Percentiles rank a stretch among this genome's conserved stretches.
Conservation (phyloP, 37 sponge, comb jelly and placozoan species). For the Ianthella basta region DNA sequence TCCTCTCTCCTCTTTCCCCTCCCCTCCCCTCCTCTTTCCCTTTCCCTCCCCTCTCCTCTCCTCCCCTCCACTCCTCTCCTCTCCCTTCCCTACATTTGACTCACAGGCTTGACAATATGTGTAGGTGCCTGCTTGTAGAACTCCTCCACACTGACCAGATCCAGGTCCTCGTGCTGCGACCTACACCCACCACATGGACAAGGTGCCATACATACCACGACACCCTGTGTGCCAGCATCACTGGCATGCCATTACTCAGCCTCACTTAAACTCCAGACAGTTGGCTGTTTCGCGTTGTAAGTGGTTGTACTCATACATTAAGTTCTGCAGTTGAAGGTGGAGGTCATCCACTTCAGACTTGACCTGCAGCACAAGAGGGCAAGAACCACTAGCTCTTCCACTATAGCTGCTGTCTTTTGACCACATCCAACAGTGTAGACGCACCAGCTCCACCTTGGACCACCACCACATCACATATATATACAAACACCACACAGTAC, state of each 20-base stretch:
- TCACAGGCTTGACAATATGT: slow-evolving; percentile 55
- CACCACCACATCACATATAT: too few relatives aligned
- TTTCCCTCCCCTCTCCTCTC: too few relatives aligned
- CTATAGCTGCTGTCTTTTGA: too few relatives aligned
- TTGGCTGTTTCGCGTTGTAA: slow-evolving; percentile 74
- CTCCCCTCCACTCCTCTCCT: too few relatives aligned
- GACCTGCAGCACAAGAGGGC: not conserved
- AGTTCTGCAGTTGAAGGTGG: slow-evolving; percentile 87
- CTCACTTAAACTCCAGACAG: slow-evolving; percentile 86
- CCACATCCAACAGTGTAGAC: too few relatives aligned
- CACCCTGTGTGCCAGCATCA: too few relatives aligned
- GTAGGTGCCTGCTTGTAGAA: slow-evolving; percentile 59
- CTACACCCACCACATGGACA: slow-evolving; percentile 18
- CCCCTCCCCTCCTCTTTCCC: too few relatives aligned
- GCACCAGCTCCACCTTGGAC: too few relatives aligned
- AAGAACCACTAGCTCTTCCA: too few relatives aligned
- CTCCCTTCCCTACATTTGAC: not conserved
- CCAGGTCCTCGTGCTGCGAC: slow-evolving; percentile 81
- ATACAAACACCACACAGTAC: too few relatives aligned
- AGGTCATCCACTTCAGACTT: slow-evolving; percentile 73
- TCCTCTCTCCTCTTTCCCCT: too few relatives aligned
- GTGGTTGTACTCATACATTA: slow-evolving; percentile 79
- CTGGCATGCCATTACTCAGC: too few relatives aligned
- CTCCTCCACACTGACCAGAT: slow-evolving; percentile 75
- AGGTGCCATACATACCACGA: not conserved